Evolutionary conservation across 2,797 vertebrate genomes (phyloP), one percentile per base, ranked within the genome.

Genomic region (Artibeus lituratus): DNA sequence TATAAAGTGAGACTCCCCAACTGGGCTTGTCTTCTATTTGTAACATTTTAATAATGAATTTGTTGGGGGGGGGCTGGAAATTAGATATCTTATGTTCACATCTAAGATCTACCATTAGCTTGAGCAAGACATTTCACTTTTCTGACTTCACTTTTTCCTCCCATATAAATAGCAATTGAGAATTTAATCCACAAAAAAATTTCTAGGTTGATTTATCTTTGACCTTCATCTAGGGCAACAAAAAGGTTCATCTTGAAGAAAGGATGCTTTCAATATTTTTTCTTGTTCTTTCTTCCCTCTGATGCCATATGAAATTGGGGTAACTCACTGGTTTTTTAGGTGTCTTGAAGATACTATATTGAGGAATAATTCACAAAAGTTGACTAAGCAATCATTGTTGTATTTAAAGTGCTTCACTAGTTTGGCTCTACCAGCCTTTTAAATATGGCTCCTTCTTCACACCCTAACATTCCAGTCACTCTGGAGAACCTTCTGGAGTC

Each of bases 131-230:
- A 29, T 18, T 80, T 72, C 7, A 21, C 21, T 88, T 53, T 57
- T 49, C 35, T 87, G 55, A 69, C 16, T 76, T 73, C 12, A 70
- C 10, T 49, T 76, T 82, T 91, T 59, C 32, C 82, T 91, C 83
- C 59, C 42, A n/a, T 85, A 74, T 88, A 94, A 81, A 83, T 24
- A 76, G 7, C 7, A 10, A 7, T 65, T 91, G 83, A 74, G 26
- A 44, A 90, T 92, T 78, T 90, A 67, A 83, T 44, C 21, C 32
- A 59, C 22, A 87, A 73, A 57, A 37, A 77, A 55, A 26, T 59
- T 29, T 47, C 7, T 29, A 55, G 55, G 37, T 69, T 85, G 42
- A 80, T 81, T 93, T 74, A 76, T 18, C 11, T 81, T 84, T 76
- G 32, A 32, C 32, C n/a, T 78, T 78, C 19, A 22, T 87, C 6